Evolutionary conservation across 1,140 invertebrate genomes (phyloP).

Genomic region (Parasteatoda tepidariorum): DNA sequence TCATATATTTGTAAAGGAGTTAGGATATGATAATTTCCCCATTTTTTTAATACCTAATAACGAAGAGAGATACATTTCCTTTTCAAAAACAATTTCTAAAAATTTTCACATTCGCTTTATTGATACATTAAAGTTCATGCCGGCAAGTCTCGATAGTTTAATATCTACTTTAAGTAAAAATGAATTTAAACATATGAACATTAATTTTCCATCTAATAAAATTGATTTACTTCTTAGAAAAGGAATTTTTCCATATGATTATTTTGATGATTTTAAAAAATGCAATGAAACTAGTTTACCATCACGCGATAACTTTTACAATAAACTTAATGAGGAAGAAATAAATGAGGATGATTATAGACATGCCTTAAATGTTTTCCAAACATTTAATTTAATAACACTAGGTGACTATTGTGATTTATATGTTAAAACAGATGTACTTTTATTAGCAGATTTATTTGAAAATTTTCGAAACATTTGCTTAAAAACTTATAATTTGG

Average conservation of each 20-base stretch:
- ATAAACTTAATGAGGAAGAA: background rate
- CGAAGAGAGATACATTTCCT: background rate
- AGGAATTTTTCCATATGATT: slow-evolving; percentile 3
- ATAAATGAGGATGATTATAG: background rate
- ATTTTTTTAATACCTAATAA: background rate
- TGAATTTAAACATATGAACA: background rate
- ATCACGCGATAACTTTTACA: background rate
- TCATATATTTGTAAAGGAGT: background rate
- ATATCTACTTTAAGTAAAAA: background rate
- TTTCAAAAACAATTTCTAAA: background rate
- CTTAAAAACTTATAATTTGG: background rate
- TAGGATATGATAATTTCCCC: background rate
- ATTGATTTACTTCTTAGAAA: background rate
- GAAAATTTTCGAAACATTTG: slow-evolving; percentile 6
- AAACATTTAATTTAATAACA: background rate
- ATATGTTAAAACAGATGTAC: background rate
- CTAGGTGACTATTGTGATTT: slow-evolving; percentile 6
- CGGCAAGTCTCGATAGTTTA: background rate
- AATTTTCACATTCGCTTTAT: background rate
- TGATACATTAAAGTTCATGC: background rate
- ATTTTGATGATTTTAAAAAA: background rate
- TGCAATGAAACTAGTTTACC: background rate
- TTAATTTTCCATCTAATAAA: background rate
- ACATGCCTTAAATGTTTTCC: slow-evolving; percentile 3
- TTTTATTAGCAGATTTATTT: slow-evolving; percentile 4